Evolutionary conservation across 2,113 vertebrate species (phyloP), one percentile per base, ranked within the genome.

Genomic region (Megaceryle maxima): DNA sequence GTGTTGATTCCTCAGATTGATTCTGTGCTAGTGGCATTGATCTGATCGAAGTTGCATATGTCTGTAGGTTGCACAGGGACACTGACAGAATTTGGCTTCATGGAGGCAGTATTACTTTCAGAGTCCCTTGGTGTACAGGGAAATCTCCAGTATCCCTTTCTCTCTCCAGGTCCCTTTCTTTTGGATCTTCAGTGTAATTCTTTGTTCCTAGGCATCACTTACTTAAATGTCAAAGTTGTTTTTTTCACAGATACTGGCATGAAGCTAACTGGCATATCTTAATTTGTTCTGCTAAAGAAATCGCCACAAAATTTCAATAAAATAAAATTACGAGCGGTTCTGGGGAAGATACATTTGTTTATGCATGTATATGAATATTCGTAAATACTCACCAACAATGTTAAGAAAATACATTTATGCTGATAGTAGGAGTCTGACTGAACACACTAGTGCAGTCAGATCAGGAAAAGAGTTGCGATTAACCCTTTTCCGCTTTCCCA

Each of bases 341-440:
- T 44, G 37, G 24, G 57, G 5, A 37, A 16, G 9, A 62, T 56
- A 33, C 0, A 2, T 39, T 2, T 51, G 35, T 63, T 16, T 60
- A 9, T 31, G 5, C 0, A 0, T 81, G 6, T 5, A 20, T 59
- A 35, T 6, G 7, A 21, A 11, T n/a, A 48, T 75, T 50, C 70
- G 4, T n/a, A 41, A 59, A 41, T 57, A 25, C 14, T 50, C 46
- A 50, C 11, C 28, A 62, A 11, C 3, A 29, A 15, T 8, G 2
- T 50, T 14, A 74, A 57, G 20, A 79, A 73, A 79, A 55, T 29
- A 51, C 39, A 25, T 2, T 24, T 35, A 60, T 0, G 0, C 72
- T 79, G 53, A 29, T 35, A 64, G 35, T 5, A n/a, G 19, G 13
- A 86, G 17, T 46, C 1, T 37, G 37, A 33, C 55, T 93, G 63